Percentiles rank a stretch among this genome's conserved stretches.
phyloP scores from a whole-genome alignment of 1,140 invertebrate genomes.

The Telenomus remus region DNA sequence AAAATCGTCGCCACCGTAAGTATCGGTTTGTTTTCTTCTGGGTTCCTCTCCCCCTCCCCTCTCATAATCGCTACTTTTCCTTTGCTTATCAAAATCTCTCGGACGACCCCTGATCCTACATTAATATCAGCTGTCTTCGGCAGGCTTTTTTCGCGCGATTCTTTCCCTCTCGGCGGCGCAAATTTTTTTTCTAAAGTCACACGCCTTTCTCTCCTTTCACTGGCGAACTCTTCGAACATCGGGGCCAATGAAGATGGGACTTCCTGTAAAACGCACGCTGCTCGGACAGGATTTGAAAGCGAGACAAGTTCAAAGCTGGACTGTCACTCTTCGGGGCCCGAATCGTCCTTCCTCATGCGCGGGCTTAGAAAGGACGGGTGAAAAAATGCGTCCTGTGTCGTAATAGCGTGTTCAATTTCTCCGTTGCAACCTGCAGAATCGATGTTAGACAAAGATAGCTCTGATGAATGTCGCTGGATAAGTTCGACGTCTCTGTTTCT shows the following conservation, averaged over 20 bases:
- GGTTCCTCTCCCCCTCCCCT: too few species aligned
- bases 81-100: constrained; percentile 34
- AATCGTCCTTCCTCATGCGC: constrained; percentile 14
- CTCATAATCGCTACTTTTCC: constrained; percentile 32
- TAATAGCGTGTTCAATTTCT: constrained; percentile 11
- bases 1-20: constrained; percentile 74
- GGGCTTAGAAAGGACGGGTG: constrained; percentile 22
- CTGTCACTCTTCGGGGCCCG: constrained; percentile 36
- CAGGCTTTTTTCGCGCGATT: constrained; percentile 8
- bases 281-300: constrained; percentile 46
- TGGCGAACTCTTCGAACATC: constrained; percentile 22
- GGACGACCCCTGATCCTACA: constrained; percentile 10
- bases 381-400: constrained; percentile 7
- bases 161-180: not conserved
- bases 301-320: constrained; percentile 47
- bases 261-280: constrained; percentile 16
- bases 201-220: constrained; percentile 73
- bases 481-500: constrained; percentile 2
- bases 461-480: constrained; percentile 11
- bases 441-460: constrained; percentile 21
- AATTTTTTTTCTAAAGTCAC: constrained; percentile 33
- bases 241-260: constrained; percentile 33
- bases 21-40: constrained; percentile 10
- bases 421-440: constrained; percentile 1
- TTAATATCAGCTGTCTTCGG: constrained; percentile 16